Conservation (phyloP, 2,888 invertebrate species). For the Coelogynopora nodosa region DNA sequence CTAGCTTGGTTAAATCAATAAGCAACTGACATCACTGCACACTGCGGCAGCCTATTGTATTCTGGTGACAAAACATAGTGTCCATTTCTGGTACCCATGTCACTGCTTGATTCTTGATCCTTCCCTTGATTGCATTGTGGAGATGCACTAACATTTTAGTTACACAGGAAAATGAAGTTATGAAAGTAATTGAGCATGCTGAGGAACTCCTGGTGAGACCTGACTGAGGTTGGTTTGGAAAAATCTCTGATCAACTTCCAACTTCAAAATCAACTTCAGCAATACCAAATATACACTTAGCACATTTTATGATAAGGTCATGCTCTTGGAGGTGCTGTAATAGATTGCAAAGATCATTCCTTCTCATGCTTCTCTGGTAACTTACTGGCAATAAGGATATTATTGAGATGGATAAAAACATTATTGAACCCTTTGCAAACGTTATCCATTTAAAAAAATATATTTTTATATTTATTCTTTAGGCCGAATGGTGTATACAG, state of each 20-base stretch:
- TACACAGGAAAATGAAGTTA: background rate
- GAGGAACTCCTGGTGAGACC: background rate
- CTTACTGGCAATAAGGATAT: too few species aligned
- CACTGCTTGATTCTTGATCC: background rate
- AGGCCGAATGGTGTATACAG: too few species aligned
- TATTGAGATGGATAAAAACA: too few species aligned
- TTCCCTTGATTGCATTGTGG: background rate
- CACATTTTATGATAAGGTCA: background rate
- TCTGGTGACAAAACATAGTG: background rate
- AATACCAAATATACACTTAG: background rate
- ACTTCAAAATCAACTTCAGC: background rate
- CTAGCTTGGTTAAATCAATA: background rate
- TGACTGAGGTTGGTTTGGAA: background rate
- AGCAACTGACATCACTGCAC: background rate
- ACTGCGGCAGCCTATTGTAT: background rate
- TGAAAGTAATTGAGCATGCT: background rate
- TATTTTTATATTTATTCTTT: too few species aligned
- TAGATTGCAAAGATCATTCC: too few species aligned
- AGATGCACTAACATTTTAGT: background rate
- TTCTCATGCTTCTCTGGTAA: too few species aligned
- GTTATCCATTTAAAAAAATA: too few species aligned
- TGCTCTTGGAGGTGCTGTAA: too few species aligned
- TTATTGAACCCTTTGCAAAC: too few species aligned
- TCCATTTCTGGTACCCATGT: background rate
- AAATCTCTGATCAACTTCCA: background rate